Base-by-base conservation (phyloP, 2,797 vertebrate genomes). In the Micrastur ruficollis region DNA sequence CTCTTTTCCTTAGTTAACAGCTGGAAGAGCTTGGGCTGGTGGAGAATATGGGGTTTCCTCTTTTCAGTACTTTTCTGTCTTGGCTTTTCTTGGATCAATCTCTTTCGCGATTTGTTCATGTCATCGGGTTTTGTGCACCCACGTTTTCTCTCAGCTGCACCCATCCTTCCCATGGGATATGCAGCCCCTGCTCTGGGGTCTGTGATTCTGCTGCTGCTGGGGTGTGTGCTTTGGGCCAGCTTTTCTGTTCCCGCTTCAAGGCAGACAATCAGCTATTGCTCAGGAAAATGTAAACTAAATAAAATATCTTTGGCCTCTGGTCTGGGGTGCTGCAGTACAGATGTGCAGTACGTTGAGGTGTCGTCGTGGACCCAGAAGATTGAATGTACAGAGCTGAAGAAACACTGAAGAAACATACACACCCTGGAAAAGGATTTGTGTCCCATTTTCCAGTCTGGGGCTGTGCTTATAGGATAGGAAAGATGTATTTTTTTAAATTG, bases 291-390 rank as follows among this genome's bases (percentile, higher is more conserved):
- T 89, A 83, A 91, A 80, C 72, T 27, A 23, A 89, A 59, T 19
- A 38, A 67, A 63, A 22, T 20, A 36, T 38, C 55, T 46, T 59
- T 83, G 78, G 44, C 63, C 49, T 83, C 65, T 1, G 1, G 16
- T 44, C 73, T 31, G 12, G 46, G 50, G 27, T 73, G 53, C 84
- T 94, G 81, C 0, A 2, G 20, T 44, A 31, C 34, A 91, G 84
- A 89, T 86, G 81, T 72, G 72, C n/a, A 27, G 20, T 9, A 7
- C 12, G 32, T 23, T 3, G 1, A 38, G 61, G 26, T 68, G 36
- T 42, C 2, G 0, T 53, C 2, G 1, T 59, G 73, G 34, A 32
- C 61, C 23, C 14, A 18, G 31, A 31, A 70, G 14, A 32, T 0
- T 36, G 72, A 72, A 42, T 17, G 4, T 3, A 31, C 40, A 15